Conservation (phyloP, 2,888 invertebrate species). For the Phalangium opilio region DNA sequence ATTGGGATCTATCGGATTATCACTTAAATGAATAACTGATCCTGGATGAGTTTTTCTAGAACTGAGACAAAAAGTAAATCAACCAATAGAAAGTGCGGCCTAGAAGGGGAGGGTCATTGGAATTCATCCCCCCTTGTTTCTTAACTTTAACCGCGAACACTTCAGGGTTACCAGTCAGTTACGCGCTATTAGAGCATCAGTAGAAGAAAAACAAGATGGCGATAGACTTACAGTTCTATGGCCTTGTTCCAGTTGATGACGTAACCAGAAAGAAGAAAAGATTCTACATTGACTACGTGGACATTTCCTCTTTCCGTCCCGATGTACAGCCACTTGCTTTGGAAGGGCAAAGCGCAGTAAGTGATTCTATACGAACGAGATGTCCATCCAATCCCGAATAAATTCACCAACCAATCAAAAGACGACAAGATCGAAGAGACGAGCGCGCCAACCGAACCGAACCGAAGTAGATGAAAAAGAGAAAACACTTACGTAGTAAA, state of each 20-base stretch:
- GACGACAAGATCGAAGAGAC: too few species aligned
- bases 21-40: slow-evolving; percentile 83
- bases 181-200: too few species aligned
- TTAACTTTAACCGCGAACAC: too few species aligned
- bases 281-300: slow-evolving; percentile 90
- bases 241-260: slow-evolving; percentile 99
- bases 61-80: slow-evolving; percentile 43
- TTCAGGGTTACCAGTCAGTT: too few species aligned
- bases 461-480: too few species aligned
- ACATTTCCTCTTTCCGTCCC: slow-evolving; percentile 97
- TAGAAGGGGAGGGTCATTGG: too few species aligned
- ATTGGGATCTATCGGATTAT: slow-evolving; percentile 89
- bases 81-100: neutral
- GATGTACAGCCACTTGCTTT: slow-evolving; percentile 96
- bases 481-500: too few species aligned
- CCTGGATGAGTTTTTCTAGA: slow-evolving; percentile 93
- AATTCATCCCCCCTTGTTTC: too few species aligned
- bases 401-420: too few species aligned
- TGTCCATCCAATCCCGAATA: too few species aligned
- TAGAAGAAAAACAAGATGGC: too few species aligned
- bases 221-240: slow-evolving; percentile 81
- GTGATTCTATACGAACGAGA: slow-evolving; percentile 56
- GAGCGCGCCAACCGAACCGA: too few species aligned
- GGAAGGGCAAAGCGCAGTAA: slow-evolving; percentile 82
- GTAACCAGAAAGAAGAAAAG: slow-evolving; percentile 90